phyloP scores from a whole-genome alignment of 2,797 vertebrate species.

The Capromys pilorides region DNA sequence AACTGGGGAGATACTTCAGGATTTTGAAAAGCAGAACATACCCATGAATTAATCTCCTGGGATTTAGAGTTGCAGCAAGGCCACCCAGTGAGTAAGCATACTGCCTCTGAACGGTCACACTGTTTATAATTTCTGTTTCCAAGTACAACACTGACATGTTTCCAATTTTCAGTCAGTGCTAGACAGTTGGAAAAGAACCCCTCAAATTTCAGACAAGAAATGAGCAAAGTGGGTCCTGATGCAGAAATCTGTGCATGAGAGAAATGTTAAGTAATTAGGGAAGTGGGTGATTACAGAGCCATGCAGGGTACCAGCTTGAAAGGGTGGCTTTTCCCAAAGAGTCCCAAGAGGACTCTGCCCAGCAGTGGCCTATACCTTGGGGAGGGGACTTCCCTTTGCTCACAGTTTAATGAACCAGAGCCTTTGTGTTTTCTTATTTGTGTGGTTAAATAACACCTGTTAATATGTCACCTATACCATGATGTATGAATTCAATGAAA shows the following conservation, averaged over 20 bases:
- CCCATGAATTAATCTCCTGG: not conserved
- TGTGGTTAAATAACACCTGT: conserved; percentile 13
- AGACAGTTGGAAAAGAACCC: not conserved
- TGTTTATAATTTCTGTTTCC: not conserved
- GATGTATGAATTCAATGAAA: not conserved
- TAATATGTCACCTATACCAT: not conserved
- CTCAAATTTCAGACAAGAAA: not conserved
- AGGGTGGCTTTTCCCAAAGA: conserved; percentile 44
- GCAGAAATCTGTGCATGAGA: not conserved
- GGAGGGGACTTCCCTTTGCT: conserved; percentile 5
- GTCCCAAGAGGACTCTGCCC: not conserved
- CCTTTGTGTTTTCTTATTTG: not conserved
- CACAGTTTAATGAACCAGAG: not conserved
- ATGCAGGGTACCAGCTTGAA: not conserved
- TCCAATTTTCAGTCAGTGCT: not conserved
- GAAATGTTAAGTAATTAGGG: not conserved
- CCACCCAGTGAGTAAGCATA: not conserved
- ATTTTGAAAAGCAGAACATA: conserved; percentile 21
- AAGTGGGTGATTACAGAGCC: not conserved
- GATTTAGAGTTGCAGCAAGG: not conserved
- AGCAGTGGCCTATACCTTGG: not conserved
- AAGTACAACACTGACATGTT: not conserved
- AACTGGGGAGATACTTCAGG: not conserved
- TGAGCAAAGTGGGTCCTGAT: not conserved
- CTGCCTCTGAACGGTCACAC: not conserved